Percentiles rank a stretch among this genome's conserved stretches.
Evolutionary conservation across 2,888 invertebrate genomes (phyloP).

Genomic region (Phlogophora meticulosa): DNA sequence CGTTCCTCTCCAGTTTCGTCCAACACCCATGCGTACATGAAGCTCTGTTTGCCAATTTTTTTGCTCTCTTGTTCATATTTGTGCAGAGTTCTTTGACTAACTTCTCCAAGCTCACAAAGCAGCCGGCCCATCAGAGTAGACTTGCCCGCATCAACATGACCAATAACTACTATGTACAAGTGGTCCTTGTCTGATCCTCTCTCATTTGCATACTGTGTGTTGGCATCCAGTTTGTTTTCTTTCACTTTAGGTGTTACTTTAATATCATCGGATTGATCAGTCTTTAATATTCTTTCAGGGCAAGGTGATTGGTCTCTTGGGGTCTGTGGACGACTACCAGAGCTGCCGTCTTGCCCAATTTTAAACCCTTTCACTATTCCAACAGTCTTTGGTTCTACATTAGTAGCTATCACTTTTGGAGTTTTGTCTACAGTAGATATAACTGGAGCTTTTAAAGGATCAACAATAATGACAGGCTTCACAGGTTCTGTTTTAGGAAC

Average conservation of each 20-base stretch:
- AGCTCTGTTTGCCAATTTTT: slow-evolving; percentile 99
- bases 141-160: slow-evolving; percentile 99
- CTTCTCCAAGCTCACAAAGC: slow-evolving; percentile 96
- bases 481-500: slow-evolving; percentile 69
- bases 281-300: slow-evolving; percentile 90
- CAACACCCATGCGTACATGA: slow-evolving; percentile 99
- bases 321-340: slow-evolving; percentile 84
- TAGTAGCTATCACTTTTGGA: slow-evolving; percentile 84
- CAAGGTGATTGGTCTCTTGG: slow-evolving; percentile 94
- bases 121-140: slow-evolving; percentile 99
- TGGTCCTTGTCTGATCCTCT: slow-evolving; percentile 96
- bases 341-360: slow-evolving; percentile 76
- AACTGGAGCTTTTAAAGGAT: slow-evolving; percentile 76
- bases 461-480: slow-evolving; percentile 72
- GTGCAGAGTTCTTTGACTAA: slow-evolving; percentile 97
- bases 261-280: slow-evolving; percentile 82
- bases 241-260: slow-evolving; percentile 83
- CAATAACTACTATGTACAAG: slow-evolving; percentile 97
- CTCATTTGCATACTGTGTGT: slow-evolving; percentile 93
- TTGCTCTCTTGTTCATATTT: slow-evolving; percentile 99
- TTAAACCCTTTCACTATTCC: slow-evolving; percentile 92
- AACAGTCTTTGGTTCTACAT: slow-evolving; percentile 83
- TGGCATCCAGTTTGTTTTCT: slow-evolving; percentile 91
- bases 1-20: slow-evolving; percentile 99
- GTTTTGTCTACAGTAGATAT: slow-evolving; percentile 73